Evolutionary conservation across 2,797 vertebrate species (phyloP).

Genomic region (Enoplosus armatus): DNA sequence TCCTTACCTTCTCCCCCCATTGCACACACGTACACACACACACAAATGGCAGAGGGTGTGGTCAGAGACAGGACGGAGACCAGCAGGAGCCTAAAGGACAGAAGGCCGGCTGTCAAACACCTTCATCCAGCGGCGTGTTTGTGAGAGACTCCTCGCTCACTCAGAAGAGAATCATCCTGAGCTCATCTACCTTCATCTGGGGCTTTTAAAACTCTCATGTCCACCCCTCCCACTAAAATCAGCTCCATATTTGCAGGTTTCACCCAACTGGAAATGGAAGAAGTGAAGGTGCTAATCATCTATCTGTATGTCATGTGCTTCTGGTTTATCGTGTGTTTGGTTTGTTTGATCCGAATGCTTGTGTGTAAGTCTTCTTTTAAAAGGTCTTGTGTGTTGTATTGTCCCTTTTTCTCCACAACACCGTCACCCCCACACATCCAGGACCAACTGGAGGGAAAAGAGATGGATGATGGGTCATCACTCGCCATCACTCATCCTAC

Average conservation of each 20-base stretch:
- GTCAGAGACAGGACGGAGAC: slow-evolving; percentile 79
- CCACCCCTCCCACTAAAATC: slow-evolving; percentile 30
- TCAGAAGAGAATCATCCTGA: slow-evolving; percentile 40
- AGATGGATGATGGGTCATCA: slow-evolving; percentile 23
- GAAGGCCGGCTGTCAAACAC: slow-evolving; percentile 1
- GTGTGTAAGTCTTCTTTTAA: slow-evolving; percentile 9
- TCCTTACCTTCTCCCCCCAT: slow-evolving; percentile 19
- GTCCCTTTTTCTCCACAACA: slow-evolving; percentile 9
- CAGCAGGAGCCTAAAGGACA: slow-evolving; percentile 25
- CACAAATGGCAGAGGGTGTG: slow-evolving; percentile 56
- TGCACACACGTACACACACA: slow-evolving; percentile 21
- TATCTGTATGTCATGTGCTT: slow-evolving; percentile 17
- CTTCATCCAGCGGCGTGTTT: slow-evolving; percentile 29
- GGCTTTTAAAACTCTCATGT: slow-evolving; percentile 1
- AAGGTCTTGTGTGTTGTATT: slow-evolving; percentile 12
- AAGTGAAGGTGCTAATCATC: slow-evolving; percentile 40
- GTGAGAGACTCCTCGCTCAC: slow-evolving; percentile 21
- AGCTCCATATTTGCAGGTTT: slow-evolving; percentile 59
- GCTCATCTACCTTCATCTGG: slow-evolving; percentile 22
- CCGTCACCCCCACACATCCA: slow-evolving; percentile 10
- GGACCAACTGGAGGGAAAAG: slow-evolving; percentile 19
- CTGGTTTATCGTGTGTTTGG: too few relatives aligned
- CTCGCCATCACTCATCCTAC: slow-evolving; percentile 29
- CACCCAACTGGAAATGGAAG: slow-evolving; percentile 16
- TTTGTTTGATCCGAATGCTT: too few relatives aligned